Percentiles rank a stretch among this genome's conserved stretches.
These are phyloP conservation scores for Ormyrus pomaceus DNA, from an alignment of 2,888 invertebrate genomes.

Conservation along the genomic window DNA sequence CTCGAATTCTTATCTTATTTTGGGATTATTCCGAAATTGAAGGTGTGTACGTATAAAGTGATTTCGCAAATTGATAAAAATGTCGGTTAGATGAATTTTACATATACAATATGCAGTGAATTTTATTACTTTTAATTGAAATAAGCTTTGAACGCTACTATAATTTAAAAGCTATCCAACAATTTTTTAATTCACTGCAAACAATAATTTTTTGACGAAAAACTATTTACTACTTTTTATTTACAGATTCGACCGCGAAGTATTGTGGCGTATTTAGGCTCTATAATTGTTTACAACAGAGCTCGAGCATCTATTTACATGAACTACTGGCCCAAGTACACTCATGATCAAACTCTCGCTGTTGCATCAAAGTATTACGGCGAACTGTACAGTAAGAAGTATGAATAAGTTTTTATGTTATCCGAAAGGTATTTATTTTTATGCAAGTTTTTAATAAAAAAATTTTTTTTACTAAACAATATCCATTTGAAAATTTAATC, in stretches of 20 bases:
- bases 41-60: slow-evolving; percentile 53
- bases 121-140: too few relatives aligned
- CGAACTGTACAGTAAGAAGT: slow-evolving; percentile 1
- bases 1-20: slow-evolving; percentile 71
- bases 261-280: slow-evolving; percentile 77
- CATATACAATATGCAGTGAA: too few relatives aligned
- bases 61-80: too few relatives aligned
- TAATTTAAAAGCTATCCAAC: too few relatives aligned
- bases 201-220: too few relatives aligned
- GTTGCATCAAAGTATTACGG: slow-evolving; percentile 50
- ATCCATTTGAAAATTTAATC: not conserved
- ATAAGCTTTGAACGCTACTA: too few relatives aligned
- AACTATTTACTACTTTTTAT: too few relatives aligned
- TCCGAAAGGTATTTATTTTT: too few relatives aligned
- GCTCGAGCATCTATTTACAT: slow-evolving; percentile 78
- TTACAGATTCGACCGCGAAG: slow-evolving; percentile 71
- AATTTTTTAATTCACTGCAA: too few relatives aligned
- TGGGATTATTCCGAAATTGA: slow-evolving; percentile 52
- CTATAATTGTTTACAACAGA: slow-evolving; percentile 79
- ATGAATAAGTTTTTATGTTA: not conserved
- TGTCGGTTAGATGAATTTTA: too few relatives aligned
- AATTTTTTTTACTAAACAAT: slow-evolving; percentile 22
- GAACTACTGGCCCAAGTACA: slow-evolving; percentile 76
- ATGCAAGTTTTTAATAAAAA: slow-evolving; percentile 13
- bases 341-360: slow-evolving; percentile 68